Percentiles rank a stretch among this genome's conserved stretches.
Conservation (phyloP, 2,113 vertebrate genomes). For the Thamnophis sirtalis region DNA sequence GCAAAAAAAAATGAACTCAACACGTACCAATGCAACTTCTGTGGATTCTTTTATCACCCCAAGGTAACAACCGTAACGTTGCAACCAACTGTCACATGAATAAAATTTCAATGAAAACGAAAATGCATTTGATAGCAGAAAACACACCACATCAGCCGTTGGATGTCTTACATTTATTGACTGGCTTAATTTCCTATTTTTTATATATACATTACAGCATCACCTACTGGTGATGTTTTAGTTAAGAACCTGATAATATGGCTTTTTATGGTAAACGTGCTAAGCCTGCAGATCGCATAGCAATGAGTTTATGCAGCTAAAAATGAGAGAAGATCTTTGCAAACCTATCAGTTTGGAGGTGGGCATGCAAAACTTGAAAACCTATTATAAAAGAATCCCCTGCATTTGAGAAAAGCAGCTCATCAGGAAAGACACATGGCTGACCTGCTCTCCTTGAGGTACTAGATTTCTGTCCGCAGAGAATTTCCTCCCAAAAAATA, state of each 20-base stretch:
- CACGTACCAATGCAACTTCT: neutral
- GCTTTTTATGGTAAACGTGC: neutral
- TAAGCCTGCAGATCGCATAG: neutral
- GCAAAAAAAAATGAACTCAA: neutral
- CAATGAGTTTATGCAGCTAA: neutral
- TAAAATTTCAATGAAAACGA: neutral
- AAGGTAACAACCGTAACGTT: neutral
- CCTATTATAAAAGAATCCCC: neutral
- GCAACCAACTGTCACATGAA: neutral
- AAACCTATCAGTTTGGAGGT: neutral
- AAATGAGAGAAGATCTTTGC: neutral
- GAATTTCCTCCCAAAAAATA: neutral
- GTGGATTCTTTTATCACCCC: neutral
- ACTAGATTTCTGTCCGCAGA: neutral
- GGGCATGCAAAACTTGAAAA: neutral
- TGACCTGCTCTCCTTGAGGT: neutral
- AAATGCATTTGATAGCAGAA: neutral
- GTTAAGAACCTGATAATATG: neutral
- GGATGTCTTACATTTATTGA: neutral
- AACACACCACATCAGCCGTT: neutral
- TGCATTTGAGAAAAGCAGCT: neutral
- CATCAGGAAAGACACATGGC: neutral
- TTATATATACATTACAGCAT: neutral
- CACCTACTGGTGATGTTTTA: neutral
- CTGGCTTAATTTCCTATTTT: neutral